These are phyloP conservation scores for Pelmatolapia mariae DNA, from an alignment of 2,113 vertebrate species.

Conservation along the genomic window DNA sequence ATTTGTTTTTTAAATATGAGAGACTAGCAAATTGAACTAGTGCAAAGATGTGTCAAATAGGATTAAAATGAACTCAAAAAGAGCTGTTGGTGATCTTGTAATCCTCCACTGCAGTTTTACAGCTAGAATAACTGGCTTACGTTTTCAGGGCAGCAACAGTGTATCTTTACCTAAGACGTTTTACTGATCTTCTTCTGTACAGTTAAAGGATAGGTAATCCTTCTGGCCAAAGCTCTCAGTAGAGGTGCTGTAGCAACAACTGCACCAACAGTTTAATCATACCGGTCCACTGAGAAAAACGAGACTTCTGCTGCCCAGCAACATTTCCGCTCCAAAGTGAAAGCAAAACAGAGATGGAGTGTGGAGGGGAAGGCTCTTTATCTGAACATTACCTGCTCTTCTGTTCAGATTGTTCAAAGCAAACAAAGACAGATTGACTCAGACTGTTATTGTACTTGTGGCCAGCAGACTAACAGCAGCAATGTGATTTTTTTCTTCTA, in stretches of 20 bases:
- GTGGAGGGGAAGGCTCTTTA: background rate
- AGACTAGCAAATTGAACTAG: background rate
- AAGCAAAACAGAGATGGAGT: conserved; percentile 13
- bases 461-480: background rate
- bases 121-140: background rate
- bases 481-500: background rate
- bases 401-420: background rate
- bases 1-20: background rate
- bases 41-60: background rate
- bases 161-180: background rate
- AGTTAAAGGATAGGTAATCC: conserved; percentile 5
- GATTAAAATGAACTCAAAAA: background rate
- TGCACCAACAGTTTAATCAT: conserved; percentile 29
- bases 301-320: background rate
- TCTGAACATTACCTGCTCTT: conserved; percentile 27
- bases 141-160: background rate
- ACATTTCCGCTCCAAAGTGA: conserved; percentile 19
- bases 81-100: background rate
- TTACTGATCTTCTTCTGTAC: background rate
- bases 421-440: conserved; percentile 14
- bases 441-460: background rate
- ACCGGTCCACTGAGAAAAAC: conserved; percentile 16
- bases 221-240: background rate
- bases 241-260: background rate
- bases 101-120: background rate